These are phyloP conservation scores for Himalopsyche phryganea DNA, from an alignment of 1,140 invertebrate species.

Conservation along the genomic window DNA sequence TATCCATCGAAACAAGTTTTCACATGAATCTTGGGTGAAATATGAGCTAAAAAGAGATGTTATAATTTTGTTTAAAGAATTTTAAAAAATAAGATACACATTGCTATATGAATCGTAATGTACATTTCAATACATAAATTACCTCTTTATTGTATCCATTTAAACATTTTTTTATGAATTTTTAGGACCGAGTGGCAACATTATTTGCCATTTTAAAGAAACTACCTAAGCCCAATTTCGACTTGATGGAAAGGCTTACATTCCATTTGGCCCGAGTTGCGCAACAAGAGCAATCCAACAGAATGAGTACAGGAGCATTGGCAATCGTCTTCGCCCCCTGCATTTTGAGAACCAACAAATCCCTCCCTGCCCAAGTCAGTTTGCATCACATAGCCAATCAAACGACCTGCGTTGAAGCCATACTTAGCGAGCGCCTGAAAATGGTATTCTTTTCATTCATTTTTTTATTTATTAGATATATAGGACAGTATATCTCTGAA, in stretches of 20 bases:
- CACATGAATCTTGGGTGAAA: too few relatives aligned
- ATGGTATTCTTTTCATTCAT: too few relatives aligned
- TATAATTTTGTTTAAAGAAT: too few relatives aligned
- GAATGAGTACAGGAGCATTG: conserved; percentile 87
- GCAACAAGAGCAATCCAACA: conserved; percentile 81
- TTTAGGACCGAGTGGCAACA: conserved; percentile 74
- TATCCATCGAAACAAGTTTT: too few relatives aligned
- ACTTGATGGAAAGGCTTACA: conserved; percentile 87
- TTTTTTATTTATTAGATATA: too few relatives aligned
- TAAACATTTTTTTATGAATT: conserved; percentile 18
- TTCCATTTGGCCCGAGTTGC: conserved; percentile 91
- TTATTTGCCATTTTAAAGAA: conserved; percentile 85
- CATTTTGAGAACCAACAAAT: conserved; percentile 81
- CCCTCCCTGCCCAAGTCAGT: conserved; percentile 85
- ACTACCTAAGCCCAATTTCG: conserved; percentile 84
- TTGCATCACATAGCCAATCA: conserved; percentile 75
- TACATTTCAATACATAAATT: too few relatives aligned
- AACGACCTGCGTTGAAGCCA: conserved; percentile 83
- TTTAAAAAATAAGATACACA: too few relatives aligned
- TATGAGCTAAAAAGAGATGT: too few relatives aligned
- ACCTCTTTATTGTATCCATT: too few relatives aligned
- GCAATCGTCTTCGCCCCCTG: conserved; percentile 95
- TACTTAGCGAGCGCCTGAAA: conserved; percentile 69
- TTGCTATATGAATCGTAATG: too few relatives aligned
- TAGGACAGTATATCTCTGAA: too few relatives aligned